These are phyloP conservation scores for Xylophagus ater DNA, from an alignment of 2,888 invertebrate genomes.

Conservation along the genomic window DNA sequence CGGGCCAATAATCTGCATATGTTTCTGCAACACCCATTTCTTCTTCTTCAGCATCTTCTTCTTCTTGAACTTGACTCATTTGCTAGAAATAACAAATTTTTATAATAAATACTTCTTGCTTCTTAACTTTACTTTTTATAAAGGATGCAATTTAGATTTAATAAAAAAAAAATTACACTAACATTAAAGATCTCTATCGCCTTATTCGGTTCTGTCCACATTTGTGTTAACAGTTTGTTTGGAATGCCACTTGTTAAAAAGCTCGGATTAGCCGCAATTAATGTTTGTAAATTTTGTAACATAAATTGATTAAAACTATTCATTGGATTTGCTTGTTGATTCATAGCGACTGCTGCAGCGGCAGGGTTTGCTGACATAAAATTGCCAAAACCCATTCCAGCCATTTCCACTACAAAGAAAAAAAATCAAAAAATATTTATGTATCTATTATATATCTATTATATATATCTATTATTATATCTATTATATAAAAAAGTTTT, in stretches of 20 bases:
- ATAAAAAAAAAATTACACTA: conserved; percentile 7
- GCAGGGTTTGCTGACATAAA: conserved; percentile 17
- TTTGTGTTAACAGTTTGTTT: conserved; percentile 48
- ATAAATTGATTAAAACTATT: conserved; percentile 30
- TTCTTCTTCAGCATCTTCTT: conserved; percentile 84
- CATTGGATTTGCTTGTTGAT: conserved; percentile 20
- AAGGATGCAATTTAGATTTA: not conserved
- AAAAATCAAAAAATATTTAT: conserved; percentile 7
- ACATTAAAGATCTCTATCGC: conserved; percentile 28
- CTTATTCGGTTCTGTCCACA: conserved; percentile 49
- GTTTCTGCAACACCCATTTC: conserved; percentile 98
- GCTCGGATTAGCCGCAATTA: conserved; percentile 35
- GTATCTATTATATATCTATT: no score
- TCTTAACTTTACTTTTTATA: not conserved
- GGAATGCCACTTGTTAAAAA: conserved; percentile 39
- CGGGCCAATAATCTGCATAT: conserved; percentile 96
- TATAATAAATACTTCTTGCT: no score
- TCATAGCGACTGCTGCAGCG: conserved; percentile 6
- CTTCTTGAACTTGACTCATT: conserved; percentile 39
- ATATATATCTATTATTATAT: no score
- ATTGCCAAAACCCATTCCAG: conserved; percentile 44
- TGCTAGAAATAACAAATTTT: conserved; percentile 10
- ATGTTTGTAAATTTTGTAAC: conserved; percentile 35
- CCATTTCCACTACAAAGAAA: conserved; percentile 50
- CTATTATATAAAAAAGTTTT: no score